Base-by-base conservation (phyloP, 2,113 vertebrate genomes). In the Serilophus lunatus region DNA sequence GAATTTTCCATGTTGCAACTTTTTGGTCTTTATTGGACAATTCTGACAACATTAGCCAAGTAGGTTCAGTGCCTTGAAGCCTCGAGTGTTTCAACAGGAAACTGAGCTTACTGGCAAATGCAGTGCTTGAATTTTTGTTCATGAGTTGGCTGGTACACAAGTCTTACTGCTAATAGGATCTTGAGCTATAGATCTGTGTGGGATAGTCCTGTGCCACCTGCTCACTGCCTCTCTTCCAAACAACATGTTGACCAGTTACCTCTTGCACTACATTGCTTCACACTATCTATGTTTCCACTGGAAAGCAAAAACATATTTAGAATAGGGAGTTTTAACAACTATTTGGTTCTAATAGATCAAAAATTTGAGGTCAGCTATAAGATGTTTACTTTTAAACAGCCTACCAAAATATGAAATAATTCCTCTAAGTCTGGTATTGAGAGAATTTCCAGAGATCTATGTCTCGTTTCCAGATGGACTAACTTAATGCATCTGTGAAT, bases 371-470 rank as follows among this genome's bases (percentile, higher is more conserved):
- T 76, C 68, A 53, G 36, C 16, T 40, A 2, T 57, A 59, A 81
- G 59, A 63, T 17, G 9, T 59, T 88, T 82, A 35, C 38, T 77
- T 80, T 78, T 53, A 68, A 79, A 93, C 1, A 13, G 44, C 38
- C 70, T 78, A 66, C 82, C 35, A 89, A 56, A 86, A 59, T 74
- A 74, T 31, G 40, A 83, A 83, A 63, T 60, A 13, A 57, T 56
- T 95, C 31, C 63, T 86, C 45, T 82, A 81, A 94, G 86, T 74
- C 29, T 71, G 31, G 54, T 50, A 33, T 19, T 53, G 66, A 85
- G 57, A 63, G 15, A 84, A 47, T 15, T 76, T 57, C 72, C 23
- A 65, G 81, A 82, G 75, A 82, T 82, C 31, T 51, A 3, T 80
- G 57, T 56, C 83, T 60, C 35, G 53, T 83, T 72, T 72, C 49